Evolutionary conservation across 2,113 vertebrate species (phyloP).

Genomic region (Enhydra lutris): DNA sequence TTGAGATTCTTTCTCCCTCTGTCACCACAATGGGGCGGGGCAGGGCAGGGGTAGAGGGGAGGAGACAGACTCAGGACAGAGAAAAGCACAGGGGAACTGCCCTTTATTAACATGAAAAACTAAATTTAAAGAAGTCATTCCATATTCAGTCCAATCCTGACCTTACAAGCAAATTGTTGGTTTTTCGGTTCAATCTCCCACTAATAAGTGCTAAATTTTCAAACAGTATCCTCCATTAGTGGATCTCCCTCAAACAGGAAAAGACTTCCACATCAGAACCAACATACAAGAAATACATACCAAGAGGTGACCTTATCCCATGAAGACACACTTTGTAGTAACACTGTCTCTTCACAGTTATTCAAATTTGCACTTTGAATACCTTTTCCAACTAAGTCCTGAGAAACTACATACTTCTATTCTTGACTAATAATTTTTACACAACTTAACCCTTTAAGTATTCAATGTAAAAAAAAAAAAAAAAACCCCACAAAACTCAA

Average conservation of each 20-base stretch:
- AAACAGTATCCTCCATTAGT: not conserved
- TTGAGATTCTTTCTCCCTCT: not conserved
- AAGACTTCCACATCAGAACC: not conserved
- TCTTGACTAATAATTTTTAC: slow-evolving; percentile 1
- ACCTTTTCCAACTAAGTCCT: slow-evolving; percentile 11
- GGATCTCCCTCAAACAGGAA: not conserved
- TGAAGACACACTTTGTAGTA: not conserved
- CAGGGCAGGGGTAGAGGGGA: no score
- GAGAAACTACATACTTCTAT: slow-evolving; percentile 10
- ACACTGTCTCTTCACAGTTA: not conserved
- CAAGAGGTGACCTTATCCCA: not conserved
- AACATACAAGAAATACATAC: not conserved
- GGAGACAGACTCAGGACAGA: not conserved
- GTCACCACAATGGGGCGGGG: not conserved
- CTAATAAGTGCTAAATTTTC: not conserved
- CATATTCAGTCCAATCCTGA: not conserved
- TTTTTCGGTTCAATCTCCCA: not conserved
- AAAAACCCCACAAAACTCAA: not conserved
- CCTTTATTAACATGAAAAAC: not conserved
- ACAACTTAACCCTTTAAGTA: not conserved
- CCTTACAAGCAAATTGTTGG: not conserved
- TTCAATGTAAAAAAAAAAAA: not conserved
- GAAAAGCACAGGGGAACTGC: not conserved
- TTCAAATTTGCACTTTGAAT: not conserved
- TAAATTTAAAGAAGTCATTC: not conserved